Conservation (phyloP, 2,797 vertebrate genomes). For the Tangara arthus region DNA sequence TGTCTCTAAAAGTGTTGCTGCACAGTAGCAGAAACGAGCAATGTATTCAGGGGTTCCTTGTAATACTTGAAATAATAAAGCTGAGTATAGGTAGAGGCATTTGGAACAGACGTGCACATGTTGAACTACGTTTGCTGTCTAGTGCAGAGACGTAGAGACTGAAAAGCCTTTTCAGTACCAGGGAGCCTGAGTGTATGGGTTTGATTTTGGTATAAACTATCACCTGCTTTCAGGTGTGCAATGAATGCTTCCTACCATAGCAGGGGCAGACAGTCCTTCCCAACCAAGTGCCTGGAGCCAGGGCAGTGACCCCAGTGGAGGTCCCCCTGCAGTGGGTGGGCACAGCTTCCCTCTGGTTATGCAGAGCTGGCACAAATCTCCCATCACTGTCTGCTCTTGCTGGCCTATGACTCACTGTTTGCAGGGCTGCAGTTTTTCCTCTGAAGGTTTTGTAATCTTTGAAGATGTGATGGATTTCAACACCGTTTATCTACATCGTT, state of each 20-base stretch:
- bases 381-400: background rate
- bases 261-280: background rate
- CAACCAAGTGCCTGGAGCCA: background rate
- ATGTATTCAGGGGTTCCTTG: background rate
- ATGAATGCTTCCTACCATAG: background rate
- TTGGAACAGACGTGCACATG: background rate
- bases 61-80: background rate
- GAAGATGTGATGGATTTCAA: background rate
- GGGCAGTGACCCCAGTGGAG: background rate
- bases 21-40: background rate
- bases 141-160: rapidly evolving
- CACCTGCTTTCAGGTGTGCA: background rate
- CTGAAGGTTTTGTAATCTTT: background rate
- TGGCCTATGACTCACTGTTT: background rate
- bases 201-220: background rate
- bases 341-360: background rate
- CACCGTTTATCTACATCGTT: rapidly evolving
- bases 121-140: background rate
- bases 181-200: background rate
- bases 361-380: background rate
- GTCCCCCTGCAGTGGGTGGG: background rate
- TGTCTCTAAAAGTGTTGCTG: background rate
- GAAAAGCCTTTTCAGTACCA: background rate
- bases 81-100: background rate
- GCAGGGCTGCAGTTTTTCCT: background rate